phyloP scores from a whole-genome alignment of 2,797 vertebrate species.

The Lycodopsis pacificus region DNA sequence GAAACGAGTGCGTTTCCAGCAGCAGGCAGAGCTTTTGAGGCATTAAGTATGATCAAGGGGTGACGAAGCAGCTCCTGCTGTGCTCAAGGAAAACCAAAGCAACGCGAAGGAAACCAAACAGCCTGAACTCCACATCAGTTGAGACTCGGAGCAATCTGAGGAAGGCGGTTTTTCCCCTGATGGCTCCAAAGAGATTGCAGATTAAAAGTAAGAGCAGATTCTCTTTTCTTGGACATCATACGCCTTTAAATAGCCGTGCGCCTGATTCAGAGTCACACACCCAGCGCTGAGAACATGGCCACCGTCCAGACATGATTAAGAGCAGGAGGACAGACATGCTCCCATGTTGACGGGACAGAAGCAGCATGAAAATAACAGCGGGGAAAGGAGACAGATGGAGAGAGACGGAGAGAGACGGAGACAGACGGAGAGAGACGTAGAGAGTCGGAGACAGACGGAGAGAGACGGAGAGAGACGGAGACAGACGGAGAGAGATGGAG shows the following conservation, averaged over 20 bases:
- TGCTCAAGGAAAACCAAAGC: constrained; percentile 10
- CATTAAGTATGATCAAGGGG: not conserved
- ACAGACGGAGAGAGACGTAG: too few species aligned
- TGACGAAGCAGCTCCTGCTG: constrained; percentile 23
- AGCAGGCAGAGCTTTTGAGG: constrained; percentile 16
- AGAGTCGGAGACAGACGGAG: too few species aligned
- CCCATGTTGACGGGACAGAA: constrained; percentile 37
- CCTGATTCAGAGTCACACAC: constrained; percentile 48
- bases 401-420: too few species aligned
- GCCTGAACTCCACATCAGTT: constrained; percentile 37
- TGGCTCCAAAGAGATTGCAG: constrained; percentile 24
- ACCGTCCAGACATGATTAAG: constrained; percentile 69
- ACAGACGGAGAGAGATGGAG: too few species aligned
- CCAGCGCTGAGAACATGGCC: constrained; percentile 64
- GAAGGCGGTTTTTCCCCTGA: not conserved
- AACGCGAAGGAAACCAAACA: not conserved
- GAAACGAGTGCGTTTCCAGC: constrained; percentile 2
- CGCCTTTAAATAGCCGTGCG: constrained; percentile 67
- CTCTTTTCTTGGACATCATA: constrained; percentile 64
- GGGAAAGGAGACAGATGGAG: constrained; percentile 46
- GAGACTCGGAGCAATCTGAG: constrained; percentile 37
- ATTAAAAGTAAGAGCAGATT: constrained; percentile 57
- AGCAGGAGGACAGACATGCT: constrained; percentile 58
- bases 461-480: too few species aligned
- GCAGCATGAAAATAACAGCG: constrained; percentile 51